phyloP scores from a whole-genome alignment of 2,113 vertebrate genomes.

The Dromas ardeola region DNA sequence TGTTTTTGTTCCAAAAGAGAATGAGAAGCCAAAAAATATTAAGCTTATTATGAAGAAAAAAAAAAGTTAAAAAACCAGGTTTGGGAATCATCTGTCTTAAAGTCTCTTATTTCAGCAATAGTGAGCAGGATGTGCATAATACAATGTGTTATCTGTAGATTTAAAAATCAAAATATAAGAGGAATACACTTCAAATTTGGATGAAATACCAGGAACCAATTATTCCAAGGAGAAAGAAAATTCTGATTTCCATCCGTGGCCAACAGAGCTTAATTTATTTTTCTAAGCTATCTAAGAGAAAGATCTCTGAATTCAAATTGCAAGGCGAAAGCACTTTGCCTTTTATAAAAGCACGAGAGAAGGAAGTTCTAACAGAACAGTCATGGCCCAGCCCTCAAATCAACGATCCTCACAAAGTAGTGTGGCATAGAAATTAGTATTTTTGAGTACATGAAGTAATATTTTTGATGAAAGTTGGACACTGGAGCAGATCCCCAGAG shows the following conservation, averaged over 20 bases:
- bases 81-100: background rate
- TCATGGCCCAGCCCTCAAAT: background rate
- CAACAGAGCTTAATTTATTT: background rate
- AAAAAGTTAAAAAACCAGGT: background rate
- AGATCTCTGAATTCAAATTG: constrained; percentile 10
- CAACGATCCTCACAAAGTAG: background rate
- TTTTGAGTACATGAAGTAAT: background rate
- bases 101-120: background rate
- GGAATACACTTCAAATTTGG: constrained; percentile 1
- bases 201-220: constrained; percentile 34
- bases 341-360: background rate
- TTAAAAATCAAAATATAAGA: background rate
- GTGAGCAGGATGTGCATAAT: background rate
- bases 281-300: background rate
- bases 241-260: background rate
- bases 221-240: background rate
- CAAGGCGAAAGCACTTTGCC: background rate
- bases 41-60: background rate
- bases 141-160: background rate
- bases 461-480: background rate
- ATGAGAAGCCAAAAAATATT: background rate
- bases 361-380: background rate
- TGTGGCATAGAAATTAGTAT: background rate
- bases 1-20: background rate
- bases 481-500: background rate